These are phyloP conservation scores for Odobenus rosmarus DNA, from an alignment of 2,113 vertebrate species.

Conservation along the genomic window DNA sequence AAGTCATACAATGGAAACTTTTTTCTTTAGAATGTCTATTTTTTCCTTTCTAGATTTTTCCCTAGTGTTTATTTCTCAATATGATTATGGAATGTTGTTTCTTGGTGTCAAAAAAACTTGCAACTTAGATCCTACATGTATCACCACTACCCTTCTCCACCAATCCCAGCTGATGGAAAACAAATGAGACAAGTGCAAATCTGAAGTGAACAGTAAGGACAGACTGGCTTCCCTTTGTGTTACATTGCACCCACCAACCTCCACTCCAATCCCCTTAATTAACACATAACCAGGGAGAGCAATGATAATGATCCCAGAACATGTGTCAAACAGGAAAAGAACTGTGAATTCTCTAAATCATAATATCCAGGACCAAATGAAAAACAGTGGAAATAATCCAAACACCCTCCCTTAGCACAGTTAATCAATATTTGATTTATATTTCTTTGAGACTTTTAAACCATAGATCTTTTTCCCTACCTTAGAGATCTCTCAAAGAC, in stretches of 20 bases:
- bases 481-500: neutral
- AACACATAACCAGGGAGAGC: neutral
- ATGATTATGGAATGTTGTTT: neutral
- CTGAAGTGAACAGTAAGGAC: neutral
- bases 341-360: neutral
- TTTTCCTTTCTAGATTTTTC: neutral
- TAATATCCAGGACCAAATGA: neutral
- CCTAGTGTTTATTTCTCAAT: neutral
- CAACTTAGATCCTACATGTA: neutral
- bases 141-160: neutral
- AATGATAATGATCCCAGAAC: neutral
- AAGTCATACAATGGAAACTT: neutral
- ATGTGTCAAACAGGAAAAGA: neutral
- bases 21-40: neutral
- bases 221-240: neutral
- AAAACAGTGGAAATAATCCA: neutral
- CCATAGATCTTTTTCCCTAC: neutral
- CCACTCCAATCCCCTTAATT: neutral
- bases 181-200: neutral
- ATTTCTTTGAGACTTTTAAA: slow-evolving; percentile 41
- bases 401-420: neutral
- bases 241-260: neutral
- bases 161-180: neutral
- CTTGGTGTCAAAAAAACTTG: neutral
- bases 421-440: slow-evolving; percentile 6